Evolutionary conservation across 1,140 invertebrate genomes (phyloP), one percentile per base, ranked within the genome.

Genomic region (Macrotrachela quadricornifera): DNA sequence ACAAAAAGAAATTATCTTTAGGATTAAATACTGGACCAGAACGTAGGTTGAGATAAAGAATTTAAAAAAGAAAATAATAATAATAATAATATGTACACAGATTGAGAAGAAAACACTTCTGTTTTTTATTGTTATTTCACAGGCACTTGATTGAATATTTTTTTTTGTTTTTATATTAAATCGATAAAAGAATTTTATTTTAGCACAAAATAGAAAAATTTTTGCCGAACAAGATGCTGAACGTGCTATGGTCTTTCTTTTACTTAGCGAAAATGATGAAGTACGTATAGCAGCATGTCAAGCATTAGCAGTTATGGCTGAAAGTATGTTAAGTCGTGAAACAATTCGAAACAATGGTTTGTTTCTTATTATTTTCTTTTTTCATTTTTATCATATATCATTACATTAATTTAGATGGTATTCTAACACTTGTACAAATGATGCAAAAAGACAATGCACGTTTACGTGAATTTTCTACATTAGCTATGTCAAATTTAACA

Each of bases 201-300:
- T 55, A 71, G 69, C 57, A 57, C 67, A 69, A 37, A 69, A 68
- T 49, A 58, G 65, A 39, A 70, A 66, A 53, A 59, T 71, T 18
- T 55, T 71, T 30, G 65, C 69, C 57, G 69, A 70, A 48, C 62
- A 64, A 46, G 66, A 69, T 50, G 59, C 61, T 30, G 69, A 71
- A 60, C 70, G 70, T 57, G 66, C 69, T 62, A 59, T 71, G 56
- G 67, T 70, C 17, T 53, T 56, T 36, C 51, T 71, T 14, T 55
- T 71, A 38, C 50, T 46, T 16, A 61, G 67, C 57, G 67, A 70
- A 40, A 63, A 63, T 6, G 43, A 57, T 3, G 62, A 66, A 10
- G 66, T 70, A n/a, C 65, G 67, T 57, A 58, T 61, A 10, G 59
- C 65, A 12, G 68, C 67, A 10, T 62, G 65, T 10, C 62, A 63